phyloP scores from a whole-genome alignment of 2,888 invertebrate species.

The Idaea aversata region DNA sequence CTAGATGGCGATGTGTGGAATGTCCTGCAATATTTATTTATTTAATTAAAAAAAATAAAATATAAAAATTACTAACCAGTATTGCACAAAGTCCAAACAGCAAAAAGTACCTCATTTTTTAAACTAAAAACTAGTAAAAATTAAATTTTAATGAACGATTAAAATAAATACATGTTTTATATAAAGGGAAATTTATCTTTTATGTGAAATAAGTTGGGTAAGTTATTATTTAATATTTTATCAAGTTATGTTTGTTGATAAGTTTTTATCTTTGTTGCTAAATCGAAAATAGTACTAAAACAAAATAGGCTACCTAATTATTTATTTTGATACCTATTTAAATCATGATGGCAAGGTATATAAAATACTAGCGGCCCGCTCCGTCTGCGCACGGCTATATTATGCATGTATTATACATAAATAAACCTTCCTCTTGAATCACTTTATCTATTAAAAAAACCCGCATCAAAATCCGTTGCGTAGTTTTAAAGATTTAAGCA shows the following conservation, averaged over 20 bases:
- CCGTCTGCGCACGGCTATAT: too few relatives aligned
- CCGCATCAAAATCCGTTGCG: too few relatives aligned
- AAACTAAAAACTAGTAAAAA: neutral
- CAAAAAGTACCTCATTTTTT: neutral
- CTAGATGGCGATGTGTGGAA: too few relatives aligned
- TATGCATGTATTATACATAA: too few relatives aligned
- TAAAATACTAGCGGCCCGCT: too few relatives aligned
- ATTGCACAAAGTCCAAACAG: neutral
- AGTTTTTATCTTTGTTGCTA: neutral
- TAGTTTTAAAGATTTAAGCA: too few relatives aligned
- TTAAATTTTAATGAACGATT: neutral
- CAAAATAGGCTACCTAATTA: too few relatives aligned
- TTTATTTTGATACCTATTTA: too few relatives aligned
- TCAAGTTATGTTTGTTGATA: neutral
- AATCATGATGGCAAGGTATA: too few relatives aligned
- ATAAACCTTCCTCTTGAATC: too few relatives aligned
- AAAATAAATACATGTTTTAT: neutral
- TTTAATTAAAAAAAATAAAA: neutral
- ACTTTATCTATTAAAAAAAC: too few relatives aligned
- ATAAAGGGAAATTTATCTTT: neutral
- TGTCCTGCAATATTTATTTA: too few relatives aligned
- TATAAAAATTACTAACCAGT: neutral
- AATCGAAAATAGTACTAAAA: neutral
- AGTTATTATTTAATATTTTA: neutral
- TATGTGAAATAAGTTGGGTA: neutral